phyloP scores from a whole-genome alignment of 2,113 vertebrate species.

The Corythoichthys intestinalis region DNA sequence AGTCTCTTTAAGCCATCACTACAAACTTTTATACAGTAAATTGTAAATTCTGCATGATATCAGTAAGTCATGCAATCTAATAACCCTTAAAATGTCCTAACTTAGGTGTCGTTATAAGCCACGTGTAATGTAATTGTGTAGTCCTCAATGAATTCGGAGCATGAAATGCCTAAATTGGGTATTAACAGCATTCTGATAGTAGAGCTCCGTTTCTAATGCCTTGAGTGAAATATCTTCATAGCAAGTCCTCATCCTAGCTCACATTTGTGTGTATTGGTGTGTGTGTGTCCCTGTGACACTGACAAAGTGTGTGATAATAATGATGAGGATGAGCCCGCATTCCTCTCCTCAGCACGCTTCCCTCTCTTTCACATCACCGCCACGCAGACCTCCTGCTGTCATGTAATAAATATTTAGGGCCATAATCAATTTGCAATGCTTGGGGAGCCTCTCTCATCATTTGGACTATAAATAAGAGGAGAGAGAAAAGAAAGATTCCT shows the following conservation, averaged over 20 bases:
- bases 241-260: constrained; percentile 22
- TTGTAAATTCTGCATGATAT: neutral
- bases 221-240: constrained; percentile 15
- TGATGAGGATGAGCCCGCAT: constrained; percentile 49
- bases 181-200: neutral
- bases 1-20: too few species aligned
- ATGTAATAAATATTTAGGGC: constrained; percentile 76
- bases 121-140: constrained; percentile 2
- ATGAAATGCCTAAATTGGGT: constrained; percentile 1
- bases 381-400: constrained; percentile 58
- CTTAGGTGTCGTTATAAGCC: neutral
- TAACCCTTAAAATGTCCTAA: neutral
- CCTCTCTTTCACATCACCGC: constrained; percentile 46
- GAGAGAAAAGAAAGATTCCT: constrained; percentile 46
- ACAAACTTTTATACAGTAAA: too few species aligned
- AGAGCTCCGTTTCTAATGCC: constrained; percentile 2
- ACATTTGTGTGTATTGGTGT: neutral
- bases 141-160: constrained; percentile 5
- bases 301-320: constrained; percentile 43
- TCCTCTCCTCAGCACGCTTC: constrained; percentile 48
- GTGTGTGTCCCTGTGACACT: constrained; percentile 14
- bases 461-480: constrained; percentile 52
- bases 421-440: constrained; percentile 80
- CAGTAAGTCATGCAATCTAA: neutral
- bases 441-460: constrained; percentile 69